phyloP scores from a whole-genome alignment of 92 coral and sea anemone species.

The Epizoanthus rinbou region DNA sequence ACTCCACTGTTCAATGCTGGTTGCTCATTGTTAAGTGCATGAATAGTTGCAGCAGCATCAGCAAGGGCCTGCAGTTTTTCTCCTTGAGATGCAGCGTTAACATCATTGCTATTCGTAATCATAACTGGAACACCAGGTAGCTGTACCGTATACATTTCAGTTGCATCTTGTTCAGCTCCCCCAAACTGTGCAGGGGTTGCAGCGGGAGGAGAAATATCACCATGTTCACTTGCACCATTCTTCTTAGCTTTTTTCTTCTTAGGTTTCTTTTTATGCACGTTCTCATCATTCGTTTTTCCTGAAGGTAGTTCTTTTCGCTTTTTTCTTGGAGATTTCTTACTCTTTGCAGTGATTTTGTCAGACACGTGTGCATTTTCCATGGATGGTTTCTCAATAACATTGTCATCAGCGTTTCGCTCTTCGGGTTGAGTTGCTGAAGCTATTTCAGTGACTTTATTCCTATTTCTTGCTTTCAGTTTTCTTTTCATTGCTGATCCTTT shows the following conservation, averaged over 20 bases:
- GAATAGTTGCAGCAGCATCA: slow-evolving; percentile 17
- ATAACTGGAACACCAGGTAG: neutral
- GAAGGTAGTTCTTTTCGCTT: neutral
- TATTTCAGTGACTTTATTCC: neutral
- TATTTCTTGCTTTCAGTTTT: neutral
- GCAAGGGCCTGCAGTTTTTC: slow-evolving; percentile 34
- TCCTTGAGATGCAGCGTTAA: slow-evolving; percentile 4
- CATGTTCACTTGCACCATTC: neutral
- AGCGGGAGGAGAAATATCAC: neutral
- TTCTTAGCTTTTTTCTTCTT: neutral
- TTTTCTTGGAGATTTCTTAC: neutral
- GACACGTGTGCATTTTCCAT: neutral
- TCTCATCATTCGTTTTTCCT: neutral
- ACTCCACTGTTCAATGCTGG: too few species aligned
- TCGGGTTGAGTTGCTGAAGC: neutral
- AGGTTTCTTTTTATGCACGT: neutral
- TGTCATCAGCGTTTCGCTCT: neutral
- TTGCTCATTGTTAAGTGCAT: neutral
- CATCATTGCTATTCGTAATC: neutral
- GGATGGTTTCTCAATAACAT: neutral
- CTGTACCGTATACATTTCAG: slow-evolving; percentile 14
- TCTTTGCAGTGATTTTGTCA: neutral
- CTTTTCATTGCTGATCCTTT: neutral
- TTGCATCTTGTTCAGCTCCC: neutral
- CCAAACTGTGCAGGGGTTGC: neutral